Conservation (phyloP, 2,797 vertebrate genomes). For the Varecia variegata region DNA sequence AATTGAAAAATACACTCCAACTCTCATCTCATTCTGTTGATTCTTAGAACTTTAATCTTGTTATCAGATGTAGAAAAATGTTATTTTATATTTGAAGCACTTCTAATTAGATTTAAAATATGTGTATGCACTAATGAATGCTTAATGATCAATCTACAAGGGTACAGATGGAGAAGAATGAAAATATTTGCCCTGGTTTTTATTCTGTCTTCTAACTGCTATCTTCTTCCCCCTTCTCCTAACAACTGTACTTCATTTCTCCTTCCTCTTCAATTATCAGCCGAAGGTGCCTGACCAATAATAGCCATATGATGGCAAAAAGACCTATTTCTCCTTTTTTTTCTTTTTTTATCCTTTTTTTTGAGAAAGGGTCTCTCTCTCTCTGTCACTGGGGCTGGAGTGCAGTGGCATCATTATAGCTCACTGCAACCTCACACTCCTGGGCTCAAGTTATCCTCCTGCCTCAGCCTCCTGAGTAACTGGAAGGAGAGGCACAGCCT, state of each 20-base stretch:
- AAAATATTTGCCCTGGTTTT: not conserved
- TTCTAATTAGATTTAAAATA: not conserved
- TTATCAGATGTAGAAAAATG: not conserved
- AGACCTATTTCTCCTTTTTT: not conserved
- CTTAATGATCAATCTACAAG: not conserved
- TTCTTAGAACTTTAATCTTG: not conserved
- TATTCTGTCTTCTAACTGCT: not conserved
- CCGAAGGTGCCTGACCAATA: not conserved
- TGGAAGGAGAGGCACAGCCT: not conserved
- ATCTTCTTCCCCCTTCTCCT: rapidly evolving
- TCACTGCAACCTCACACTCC: not conserved
- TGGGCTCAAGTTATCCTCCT: not conserved
- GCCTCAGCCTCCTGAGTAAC: not conserved
- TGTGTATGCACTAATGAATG: not conserved
- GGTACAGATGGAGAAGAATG: not conserved
- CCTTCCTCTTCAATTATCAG: not conserved
- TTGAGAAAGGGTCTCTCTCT: not conserved
- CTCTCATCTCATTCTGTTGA: not conserved
- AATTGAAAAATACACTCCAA: not conserved
- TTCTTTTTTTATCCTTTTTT: not conserved
- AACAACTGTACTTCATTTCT: not conserved
- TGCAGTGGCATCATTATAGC: not conserved
- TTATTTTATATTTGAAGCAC: not conserved
- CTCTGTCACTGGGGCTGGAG: not conserved
- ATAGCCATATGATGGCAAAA: not conserved